These are phyloP conservation scores for Cydia splendana DNA, from an alignment of 1,140 invertebrate species.

Conservation along the genomic window DNA sequence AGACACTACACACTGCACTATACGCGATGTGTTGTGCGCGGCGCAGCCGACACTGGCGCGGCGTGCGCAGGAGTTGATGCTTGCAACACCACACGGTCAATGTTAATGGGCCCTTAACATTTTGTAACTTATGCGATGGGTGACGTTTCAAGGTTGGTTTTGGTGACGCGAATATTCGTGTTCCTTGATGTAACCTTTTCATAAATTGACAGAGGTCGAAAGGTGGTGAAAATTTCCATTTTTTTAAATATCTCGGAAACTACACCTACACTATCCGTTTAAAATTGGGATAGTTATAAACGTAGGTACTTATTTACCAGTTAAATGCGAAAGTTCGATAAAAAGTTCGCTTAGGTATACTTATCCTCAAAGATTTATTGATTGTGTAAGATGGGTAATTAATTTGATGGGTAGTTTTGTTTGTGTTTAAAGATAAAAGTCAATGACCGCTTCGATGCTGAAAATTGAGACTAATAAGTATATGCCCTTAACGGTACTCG, in stretches of 20 bases:
- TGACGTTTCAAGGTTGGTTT: constrained; percentile 1
- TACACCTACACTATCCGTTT: no score
- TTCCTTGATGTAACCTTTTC: background rate
- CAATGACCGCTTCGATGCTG: no score
- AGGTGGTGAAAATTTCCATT: background rate
- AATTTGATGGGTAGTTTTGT: background rate
- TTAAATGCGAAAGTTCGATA: no score
- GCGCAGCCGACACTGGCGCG: constrained; percentile 5
- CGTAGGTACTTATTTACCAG: no score
- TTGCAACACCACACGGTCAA: constrained; percentile 24
- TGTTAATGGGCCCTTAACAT: constrained; percentile 22
- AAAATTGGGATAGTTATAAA: no score
- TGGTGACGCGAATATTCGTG: background rate
- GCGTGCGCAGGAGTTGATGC: constrained; percentile 11
- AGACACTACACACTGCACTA: constrained; percentile 12
- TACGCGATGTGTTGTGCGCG: constrained; percentile 22
- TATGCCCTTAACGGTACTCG: no score
- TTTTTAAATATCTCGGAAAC: background rate
- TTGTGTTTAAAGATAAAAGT: background rate
- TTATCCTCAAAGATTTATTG: no score
- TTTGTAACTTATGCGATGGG: constrained; percentile 7
- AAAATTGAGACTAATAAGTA: no score
- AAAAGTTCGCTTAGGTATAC: no score
- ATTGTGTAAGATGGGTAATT: no score
- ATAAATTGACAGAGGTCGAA: background rate